Percentiles rank a stretch among this genome's conserved stretches.
These are phyloP conservation scores for Salarias fasciatus DNA, from an alignment of 2,797 vertebrate species.

Conservation along the genomic window DNA sequence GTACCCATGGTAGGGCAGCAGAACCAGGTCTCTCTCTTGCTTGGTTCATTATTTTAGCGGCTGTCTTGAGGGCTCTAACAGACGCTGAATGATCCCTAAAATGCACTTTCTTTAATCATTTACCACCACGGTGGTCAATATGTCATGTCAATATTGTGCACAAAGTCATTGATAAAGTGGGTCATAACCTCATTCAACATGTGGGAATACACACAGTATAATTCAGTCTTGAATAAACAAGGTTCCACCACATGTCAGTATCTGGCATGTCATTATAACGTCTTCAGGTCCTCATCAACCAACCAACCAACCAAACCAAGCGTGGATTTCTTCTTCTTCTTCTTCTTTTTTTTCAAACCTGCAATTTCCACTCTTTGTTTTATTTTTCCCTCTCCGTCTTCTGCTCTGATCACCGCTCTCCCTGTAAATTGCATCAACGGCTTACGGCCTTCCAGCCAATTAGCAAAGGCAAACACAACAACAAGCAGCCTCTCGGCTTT, in stretches of 20 bases:
- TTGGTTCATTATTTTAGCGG: conserved; percentile 52
- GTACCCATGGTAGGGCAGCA: conserved; percentile 61
- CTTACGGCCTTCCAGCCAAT: conserved; percentile 76
- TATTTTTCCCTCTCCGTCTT: conserved; percentile 19
- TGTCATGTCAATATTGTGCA: conserved; percentile 45
- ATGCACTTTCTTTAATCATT: conserved; percentile 53
- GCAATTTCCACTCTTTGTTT: conserved; percentile 60
- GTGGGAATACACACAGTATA: conserved; percentile 53
- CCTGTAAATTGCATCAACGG: conserved; percentile 68
- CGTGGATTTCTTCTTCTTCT: conserved; percentile 59
- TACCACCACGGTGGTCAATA: conserved; percentile 35
- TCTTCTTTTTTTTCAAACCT: conserved; percentile 49
- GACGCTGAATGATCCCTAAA: conserved; percentile 38
- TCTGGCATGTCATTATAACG: conserved; percentile 64
- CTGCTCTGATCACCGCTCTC: conserved; percentile 67
- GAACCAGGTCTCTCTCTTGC: conserved; percentile 59
- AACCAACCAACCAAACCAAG: conserved; percentile 66
- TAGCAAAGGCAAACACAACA: conserved; percentile 79
- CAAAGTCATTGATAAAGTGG: conserved; percentile 53
- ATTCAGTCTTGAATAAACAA: conserved; percentile 71
- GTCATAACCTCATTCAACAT: conserved; percentile 60
- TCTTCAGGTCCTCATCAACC: conserved; percentile 70
- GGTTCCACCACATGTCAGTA: conserved; percentile 57
- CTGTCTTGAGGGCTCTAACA: conserved; percentile 31
- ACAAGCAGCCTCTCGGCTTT: conserved; percentile 72